phyloP scores from a whole-genome alignment of 1,140 invertebrate genomes.

The Calephelis nemesis region DNA sequence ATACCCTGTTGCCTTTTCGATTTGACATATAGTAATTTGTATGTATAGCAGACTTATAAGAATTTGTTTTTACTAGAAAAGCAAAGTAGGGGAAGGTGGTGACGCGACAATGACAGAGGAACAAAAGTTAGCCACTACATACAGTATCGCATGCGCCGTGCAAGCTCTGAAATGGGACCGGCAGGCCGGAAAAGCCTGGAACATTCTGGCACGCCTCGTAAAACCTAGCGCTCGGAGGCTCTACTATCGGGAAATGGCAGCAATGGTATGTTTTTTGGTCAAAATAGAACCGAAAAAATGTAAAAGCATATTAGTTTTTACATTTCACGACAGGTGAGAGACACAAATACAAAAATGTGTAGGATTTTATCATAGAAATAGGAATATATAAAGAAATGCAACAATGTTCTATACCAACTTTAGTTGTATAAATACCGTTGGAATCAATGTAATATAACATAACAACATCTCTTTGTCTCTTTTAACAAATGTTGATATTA shows the following conservation, averaged over 20 bases:
- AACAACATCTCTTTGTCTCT: no score
- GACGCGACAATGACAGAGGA: constrained; percentile 35
- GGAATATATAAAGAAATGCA: no score
- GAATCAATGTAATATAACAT: no score
- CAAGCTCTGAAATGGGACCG: constrained; percentile 58
- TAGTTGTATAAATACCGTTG: no score
- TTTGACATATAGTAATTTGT: no score
- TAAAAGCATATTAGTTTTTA: not conserved
- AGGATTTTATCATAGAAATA: no score
- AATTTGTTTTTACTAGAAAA: not conserved
- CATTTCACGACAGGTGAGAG: no score
- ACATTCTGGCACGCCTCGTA: constrained; percentile 45
- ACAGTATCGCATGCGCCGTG: constrained; percentile 45
- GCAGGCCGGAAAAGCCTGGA: constrained; percentile 52
- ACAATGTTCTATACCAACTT: no score
- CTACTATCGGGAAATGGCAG: constrained; percentile 55
- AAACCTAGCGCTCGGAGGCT: constrained; percentile 45
- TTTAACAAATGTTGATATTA: no score
- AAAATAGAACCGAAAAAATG: not conserved
- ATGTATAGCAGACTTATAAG: no score
- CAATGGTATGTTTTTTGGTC: constrained; percentile 29
- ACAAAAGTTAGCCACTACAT: constrained; percentile 30
- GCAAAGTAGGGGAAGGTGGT: constrained; percentile 30
- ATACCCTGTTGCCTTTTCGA: no score
- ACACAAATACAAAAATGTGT: not conserved